Conservation (phyloP, 1,140 invertebrate genomes). For the Monochamus saltuarius region DNA sequence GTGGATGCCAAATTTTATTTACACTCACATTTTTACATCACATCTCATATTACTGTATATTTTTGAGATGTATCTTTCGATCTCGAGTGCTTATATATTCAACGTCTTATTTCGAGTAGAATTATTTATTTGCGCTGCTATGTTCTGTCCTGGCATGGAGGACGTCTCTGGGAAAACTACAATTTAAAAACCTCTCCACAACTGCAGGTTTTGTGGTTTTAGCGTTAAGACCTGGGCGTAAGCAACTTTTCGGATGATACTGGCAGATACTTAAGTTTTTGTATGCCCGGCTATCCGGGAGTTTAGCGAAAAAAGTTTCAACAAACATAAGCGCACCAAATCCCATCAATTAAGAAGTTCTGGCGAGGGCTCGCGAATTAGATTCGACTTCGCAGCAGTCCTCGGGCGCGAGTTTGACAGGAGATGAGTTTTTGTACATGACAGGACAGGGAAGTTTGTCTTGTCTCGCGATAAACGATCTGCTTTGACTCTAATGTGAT, state of each 20-base stretch:
- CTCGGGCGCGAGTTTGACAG: too few relatives aligned
- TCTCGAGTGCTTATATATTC: too few relatives aligned
- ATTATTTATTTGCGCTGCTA: too few relatives aligned
- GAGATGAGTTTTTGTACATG: too few relatives aligned
- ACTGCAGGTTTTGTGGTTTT: neutral
- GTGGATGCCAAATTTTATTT: too few relatives aligned
- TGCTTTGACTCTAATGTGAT: too few relatives aligned
- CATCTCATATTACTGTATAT: too few relatives aligned
- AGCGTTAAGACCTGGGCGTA: neutral
- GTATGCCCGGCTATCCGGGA: constrained; percentile 3
- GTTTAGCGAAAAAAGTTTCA: constrained; percentile 9
- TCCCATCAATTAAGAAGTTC: constrained; percentile 16
- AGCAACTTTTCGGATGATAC: constrained; percentile 3
- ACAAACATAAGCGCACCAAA: constrained; percentile 13
- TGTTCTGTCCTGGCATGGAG: neutral
- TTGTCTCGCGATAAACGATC: too few relatives aligned
- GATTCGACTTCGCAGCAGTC: neutral
- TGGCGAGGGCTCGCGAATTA: neutral
- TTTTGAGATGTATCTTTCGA: too few relatives aligned
- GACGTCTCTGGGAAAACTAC: neutral
- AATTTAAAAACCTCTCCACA: constrained; percentile 2
- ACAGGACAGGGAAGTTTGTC: too few relatives aligned
- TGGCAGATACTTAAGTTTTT: constrained; percentile 14
- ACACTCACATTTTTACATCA: too few relatives aligned
- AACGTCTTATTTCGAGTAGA: too few relatives aligned